Base-by-base conservation (phyloP, 2,888 invertebrate species). In the Parnassius mnemosyne region DNA sequence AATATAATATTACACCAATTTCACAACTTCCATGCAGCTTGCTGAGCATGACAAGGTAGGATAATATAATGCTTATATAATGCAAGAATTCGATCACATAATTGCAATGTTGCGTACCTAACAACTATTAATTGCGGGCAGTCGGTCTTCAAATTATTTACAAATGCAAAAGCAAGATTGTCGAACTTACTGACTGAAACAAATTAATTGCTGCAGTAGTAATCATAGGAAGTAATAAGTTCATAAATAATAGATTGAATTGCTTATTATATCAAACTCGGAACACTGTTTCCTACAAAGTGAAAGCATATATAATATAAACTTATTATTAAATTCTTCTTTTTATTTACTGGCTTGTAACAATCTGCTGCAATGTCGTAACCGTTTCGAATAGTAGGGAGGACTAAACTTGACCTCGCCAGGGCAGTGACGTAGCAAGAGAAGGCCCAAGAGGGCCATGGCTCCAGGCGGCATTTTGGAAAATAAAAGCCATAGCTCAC, bases 11-110 rank as follows among this genome's bases (percentile, higher is more conserved):
- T 34, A 34, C 7, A 7, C 34, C 7, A 7, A 34, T 34, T 34
- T 34, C 7, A 25, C 25, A 5, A 25, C 34, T 7, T 34, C 34
- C 69, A 62, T 46, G 60, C 64, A 63, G 66, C 66, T 67, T 59
- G 67, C 58, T 68, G 67, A 66, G 60, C 66, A 66, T 58, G 59
- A 60, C 63, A 64, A 62, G 42, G 44, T 44, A 49, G n/a, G 56
- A 44, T 44, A 51, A 61, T 57, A 44, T 34, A 34, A 34, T 53
- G 55, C 62, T 60, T 65, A 66, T 61, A 65, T 66, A 67, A 68
- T 57, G 44, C 46, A 60, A 55, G 60, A 54, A 64, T 66, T 63
- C 63, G 60, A 64, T 66, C 64, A 62, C 58, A 66, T 49, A 51
- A 60, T 47, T 65, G 44, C 52, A 43, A 61, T 43, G 58, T 63